A percentile compares a stretch with the other conserved stretches of the same genome.
Evolutionary conservation across 1,140 invertebrate species (phyloP).

Genomic region (Trypoxylus dichotomus): DNA sequence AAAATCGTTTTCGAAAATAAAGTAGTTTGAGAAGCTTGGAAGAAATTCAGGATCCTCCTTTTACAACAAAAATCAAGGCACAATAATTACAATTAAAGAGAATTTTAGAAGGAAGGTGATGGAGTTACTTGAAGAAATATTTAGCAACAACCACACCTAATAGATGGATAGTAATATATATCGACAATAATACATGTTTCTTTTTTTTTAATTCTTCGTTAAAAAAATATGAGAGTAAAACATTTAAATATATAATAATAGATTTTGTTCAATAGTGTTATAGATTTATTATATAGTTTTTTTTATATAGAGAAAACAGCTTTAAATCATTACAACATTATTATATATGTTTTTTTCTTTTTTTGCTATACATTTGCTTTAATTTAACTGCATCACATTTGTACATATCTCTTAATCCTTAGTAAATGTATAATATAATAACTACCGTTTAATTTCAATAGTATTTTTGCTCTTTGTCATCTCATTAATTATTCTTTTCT

Average conservation of each 20-base stretch:
- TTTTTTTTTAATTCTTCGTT: not conserved
- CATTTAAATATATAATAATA: not conserved
- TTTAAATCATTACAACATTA: constrained; percentile 26
- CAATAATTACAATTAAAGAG: too few species aligned
- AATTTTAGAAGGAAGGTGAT: too few species aligned
- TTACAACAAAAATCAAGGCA: too few species aligned
- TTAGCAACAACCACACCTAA: too few species aligned
- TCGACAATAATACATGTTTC: not conserved
- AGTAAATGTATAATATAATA: not conserved
- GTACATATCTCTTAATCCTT: constrained; percentile 29
- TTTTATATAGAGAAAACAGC: constrained; percentile 25
- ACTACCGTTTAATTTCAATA: constrained; percentile 4
- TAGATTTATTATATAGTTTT: constrained; percentile 27
- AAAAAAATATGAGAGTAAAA: constrained; percentile 14
- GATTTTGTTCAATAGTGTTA: not conserved
- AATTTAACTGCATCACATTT: constrained; percentile 27
- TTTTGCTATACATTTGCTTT: not conserved
- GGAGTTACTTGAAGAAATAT: too few species aligned
- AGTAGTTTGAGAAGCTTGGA: too few species aligned
- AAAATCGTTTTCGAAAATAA: too few species aligned
- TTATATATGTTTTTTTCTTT: constrained; percentile 26
- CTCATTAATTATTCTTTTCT: not conserved
- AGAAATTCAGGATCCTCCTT: too few species aligned
- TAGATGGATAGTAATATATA: not conserved
- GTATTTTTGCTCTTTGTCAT: not conserved